Evolutionary conservation across 2,797 vertebrate species (phyloP).

Genomic region (Heteromormyrus szaboi): DNA sequence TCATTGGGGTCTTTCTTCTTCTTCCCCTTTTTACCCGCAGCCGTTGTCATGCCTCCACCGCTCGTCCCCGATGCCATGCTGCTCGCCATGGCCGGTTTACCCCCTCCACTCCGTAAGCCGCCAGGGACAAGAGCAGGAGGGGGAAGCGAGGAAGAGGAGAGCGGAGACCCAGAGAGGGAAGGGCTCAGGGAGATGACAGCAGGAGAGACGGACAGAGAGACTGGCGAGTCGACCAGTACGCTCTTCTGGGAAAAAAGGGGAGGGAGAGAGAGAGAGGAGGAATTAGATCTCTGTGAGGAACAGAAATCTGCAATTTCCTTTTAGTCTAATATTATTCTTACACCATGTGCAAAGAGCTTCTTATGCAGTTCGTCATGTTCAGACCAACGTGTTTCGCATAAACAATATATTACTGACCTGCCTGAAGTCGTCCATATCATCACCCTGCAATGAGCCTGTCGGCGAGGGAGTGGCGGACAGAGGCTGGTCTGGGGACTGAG

Average conservation of each 20-base stretch:
- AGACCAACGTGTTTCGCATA: not conserved
- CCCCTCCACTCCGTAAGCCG: conserved; percentile 24
- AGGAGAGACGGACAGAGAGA: conserved; percentile 55
- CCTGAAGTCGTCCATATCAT: conserved; percentile 79
- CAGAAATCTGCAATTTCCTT: not conserved
- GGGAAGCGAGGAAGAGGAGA: conserved; percentile 23
- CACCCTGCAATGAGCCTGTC: conserved; percentile 75
- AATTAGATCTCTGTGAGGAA: not conserved
- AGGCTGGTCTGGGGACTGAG: conserved; percentile 71
- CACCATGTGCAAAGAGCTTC: not conserved
- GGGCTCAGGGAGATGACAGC: conserved; percentile 57
- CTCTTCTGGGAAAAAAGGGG: conserved; percentile 45
- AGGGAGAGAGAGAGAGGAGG: not conserved
- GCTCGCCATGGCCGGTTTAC: conserved; percentile 14
- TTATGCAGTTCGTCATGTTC: not conserved
- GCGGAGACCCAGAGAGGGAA: conserved; percentile 42
- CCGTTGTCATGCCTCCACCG: not conserved
- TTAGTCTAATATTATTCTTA: not conserved
- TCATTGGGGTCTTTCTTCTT: conserved; percentile 85
- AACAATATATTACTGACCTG: conserved; percentile 55
- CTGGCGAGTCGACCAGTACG: conserved; percentile 62
- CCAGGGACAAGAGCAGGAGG: conserved; percentile 36
- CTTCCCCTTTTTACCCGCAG: conserved; percentile 48
- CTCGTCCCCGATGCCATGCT: conserved; percentile 17
- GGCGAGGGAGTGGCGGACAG: conserved; percentile 75